A percentile compares a stretch with the other conserved stretches of the same genome.
phyloP scores from a whole-genome alignment of 1,140 invertebrate species.

The Chelonus insularis region DNA sequence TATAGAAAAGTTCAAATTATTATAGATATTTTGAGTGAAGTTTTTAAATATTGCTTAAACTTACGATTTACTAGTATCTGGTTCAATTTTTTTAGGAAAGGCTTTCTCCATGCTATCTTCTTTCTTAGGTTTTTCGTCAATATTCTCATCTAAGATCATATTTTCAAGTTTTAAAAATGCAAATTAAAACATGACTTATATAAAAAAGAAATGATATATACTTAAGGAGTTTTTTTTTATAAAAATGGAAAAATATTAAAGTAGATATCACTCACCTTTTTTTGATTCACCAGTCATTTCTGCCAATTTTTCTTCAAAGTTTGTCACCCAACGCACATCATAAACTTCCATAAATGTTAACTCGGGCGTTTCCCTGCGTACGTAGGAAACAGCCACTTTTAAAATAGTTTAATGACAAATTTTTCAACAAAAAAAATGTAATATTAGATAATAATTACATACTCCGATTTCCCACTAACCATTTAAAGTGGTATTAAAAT shows the following conservation, averaged over 20 bases:
- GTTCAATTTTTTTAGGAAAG: slow-evolving; percentile 42
- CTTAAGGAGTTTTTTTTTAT: too few relatives aligned
- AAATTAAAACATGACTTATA: too few relatives aligned
- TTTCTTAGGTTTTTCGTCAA: slow-evolving; percentile 33
- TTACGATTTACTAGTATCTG: slow-evolving; percentile 55
- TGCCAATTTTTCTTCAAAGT: slow-evolving; percentile 57
- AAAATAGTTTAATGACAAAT: slow-evolving; percentile 28
- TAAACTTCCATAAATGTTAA: slow-evolving; percentile 61
- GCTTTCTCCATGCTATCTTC: slow-evolving; percentile 35
- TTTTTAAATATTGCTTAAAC: slow-evolving; percentile 37
- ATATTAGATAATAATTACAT: neutral
- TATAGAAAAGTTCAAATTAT: too few relatives aligned
- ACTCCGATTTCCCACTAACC: neutral
- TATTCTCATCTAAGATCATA: slow-evolving; percentile 35
- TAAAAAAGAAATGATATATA: too few relatives aligned
- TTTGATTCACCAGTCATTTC: slow-evolving; percentile 43
- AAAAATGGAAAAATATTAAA: too few relatives aligned
- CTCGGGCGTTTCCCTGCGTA: slow-evolving; percentile 56
- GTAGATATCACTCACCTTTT: slow-evolving; percentile 58
- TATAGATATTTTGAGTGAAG: neutral
- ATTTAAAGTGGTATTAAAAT: too few relatives aligned
- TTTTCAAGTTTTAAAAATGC: slow-evolving; percentile 14
- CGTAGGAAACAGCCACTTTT: slow-evolving; percentile 51
- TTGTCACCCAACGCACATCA: slow-evolving; percentile 58
- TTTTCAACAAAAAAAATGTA: neutral